Evolutionary conservation across 1,140 invertebrate genomes (phyloP).

Genomic region (Palaemon carinicauda): DNA sequence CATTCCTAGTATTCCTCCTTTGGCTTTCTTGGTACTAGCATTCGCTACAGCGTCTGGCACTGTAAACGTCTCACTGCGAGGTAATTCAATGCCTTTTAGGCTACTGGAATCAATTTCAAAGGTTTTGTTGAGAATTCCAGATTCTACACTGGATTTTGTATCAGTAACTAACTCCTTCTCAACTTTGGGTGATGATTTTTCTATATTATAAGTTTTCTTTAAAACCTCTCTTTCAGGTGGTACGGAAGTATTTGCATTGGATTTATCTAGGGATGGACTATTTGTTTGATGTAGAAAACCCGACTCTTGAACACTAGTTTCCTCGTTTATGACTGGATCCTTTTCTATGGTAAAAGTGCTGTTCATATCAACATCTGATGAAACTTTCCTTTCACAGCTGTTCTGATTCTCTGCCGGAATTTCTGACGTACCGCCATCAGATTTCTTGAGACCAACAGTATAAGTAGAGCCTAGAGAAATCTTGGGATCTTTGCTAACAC

Average conservation of each 20-base stretch:
- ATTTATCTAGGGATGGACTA: background rate
- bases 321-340: background rate
- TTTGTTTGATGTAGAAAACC: too few species aligned
- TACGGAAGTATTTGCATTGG: background rate
- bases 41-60: background rate
- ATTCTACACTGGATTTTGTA: too few species aligned
- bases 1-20: constrained; percentile 16
- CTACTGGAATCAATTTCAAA: background rate
- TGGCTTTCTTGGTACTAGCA: background rate
- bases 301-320: background rate
- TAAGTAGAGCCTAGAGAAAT: background rate
- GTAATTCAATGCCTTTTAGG: background rate
- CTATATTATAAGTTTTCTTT: background rate
- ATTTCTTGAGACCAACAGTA: background rate
- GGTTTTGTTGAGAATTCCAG: background rate
- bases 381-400: background rate
- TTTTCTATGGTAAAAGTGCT: constrained; percentile 29
- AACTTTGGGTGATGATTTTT: background rate
- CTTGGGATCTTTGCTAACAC: background rate
- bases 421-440: background rate
- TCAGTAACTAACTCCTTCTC: too few species aligned
- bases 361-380: background rate
- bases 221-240: background rate
- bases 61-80: background rate
- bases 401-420: background rate